Percentiles rank a stretch among this genome's conserved stretches.
phyloP scores from a whole-genome alignment of 2,113 vertebrate species.

The Scopus umbretta region DNA sequence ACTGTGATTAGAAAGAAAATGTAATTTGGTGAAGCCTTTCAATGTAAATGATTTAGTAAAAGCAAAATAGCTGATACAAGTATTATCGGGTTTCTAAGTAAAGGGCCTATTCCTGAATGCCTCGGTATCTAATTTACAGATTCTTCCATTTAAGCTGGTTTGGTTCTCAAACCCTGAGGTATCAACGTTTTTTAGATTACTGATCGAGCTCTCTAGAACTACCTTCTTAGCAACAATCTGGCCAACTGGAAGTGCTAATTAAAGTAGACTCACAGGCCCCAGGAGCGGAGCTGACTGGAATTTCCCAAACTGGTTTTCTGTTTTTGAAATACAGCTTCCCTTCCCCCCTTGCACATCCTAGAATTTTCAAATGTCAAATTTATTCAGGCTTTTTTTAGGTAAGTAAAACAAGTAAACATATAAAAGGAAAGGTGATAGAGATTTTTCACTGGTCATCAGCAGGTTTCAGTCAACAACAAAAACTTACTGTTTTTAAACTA shows the following conservation, averaged over 20 bases:
- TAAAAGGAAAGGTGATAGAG: neutral
- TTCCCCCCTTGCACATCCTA: neutral
- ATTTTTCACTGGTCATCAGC: neutral
- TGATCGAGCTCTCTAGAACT: neutral
- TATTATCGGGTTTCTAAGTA: neutral
- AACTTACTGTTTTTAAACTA: neutral
- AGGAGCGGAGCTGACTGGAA: neutral
- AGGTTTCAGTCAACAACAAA: neutral
- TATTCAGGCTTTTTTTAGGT: neutral
- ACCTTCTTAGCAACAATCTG: neutral
- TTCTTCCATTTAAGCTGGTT: neutral
- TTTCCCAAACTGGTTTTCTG: slow-evolving; percentile 37
- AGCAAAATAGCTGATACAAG: neutral
- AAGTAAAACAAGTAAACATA: neutral
- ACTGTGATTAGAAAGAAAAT: neutral
- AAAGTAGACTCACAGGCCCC: neutral
- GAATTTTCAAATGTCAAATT: neutral
- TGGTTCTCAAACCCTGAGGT: neutral
- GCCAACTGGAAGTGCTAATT: slow-evolving; percentile 17
- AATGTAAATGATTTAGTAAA: neutral
- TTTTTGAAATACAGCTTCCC: slow-evolving; percentile 12
- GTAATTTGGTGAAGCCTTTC: neutral
- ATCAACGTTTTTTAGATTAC: neutral
- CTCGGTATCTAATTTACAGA: neutral
- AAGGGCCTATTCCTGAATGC: neutral